Evolutionary conservation across 30 jellyfish, hydroid and myxozoan genomes (phyloP), one percentile per base, ranked within the genome.

Genomic region (Chironex yamaguchii): DNA sequence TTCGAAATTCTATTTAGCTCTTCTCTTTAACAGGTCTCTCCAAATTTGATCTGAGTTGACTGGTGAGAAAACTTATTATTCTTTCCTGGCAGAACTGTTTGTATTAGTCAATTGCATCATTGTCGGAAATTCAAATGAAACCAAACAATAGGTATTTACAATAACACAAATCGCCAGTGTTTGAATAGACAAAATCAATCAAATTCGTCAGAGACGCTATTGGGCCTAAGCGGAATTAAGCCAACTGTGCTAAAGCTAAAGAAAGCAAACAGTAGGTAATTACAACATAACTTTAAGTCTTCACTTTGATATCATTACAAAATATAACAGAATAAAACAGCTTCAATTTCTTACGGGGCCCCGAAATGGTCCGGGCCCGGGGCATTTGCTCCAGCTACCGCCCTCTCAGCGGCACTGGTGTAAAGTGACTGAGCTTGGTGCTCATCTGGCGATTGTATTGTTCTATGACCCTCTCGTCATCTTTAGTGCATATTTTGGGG

Each of bases 321-420:
- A 23, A 74, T 74, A 49, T 42, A 49, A 74, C 35, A 49, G 70
- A 71, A 71, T 20, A 71, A 71, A 4, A 24, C 34, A 71, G 71
- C 48, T 71, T 71, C 71, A 71, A 67, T 67, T 71, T 71, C 11
- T 3, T 17, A 34, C 48, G 85, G 85, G 72, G 71, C 85, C 78
- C 81, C 65, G 67, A 67, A 67, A 67, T 24, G 64, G 81, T 63
- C 81, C 50, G 67, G 81, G 81, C 81, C 78, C 2, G 78, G 62
- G 78, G 78, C 78, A 64, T 49, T 64, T 64, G 78, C 78, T 52
- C 3, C 78, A 52, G 62, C 78, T 4, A 64, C 78, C 78, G 52
- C 78, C 71, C 78, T 64, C 78, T 64, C 78, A 52, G 62, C 78
- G 62, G 78, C 20, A 64, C 78, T 64, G 62, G n/a, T n/a, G n/a